These are phyloP conservation scores for Cottoperca gobio DNA, from an alignment of 2,797 vertebrate genomes.

Conservation along the genomic window DNA sequence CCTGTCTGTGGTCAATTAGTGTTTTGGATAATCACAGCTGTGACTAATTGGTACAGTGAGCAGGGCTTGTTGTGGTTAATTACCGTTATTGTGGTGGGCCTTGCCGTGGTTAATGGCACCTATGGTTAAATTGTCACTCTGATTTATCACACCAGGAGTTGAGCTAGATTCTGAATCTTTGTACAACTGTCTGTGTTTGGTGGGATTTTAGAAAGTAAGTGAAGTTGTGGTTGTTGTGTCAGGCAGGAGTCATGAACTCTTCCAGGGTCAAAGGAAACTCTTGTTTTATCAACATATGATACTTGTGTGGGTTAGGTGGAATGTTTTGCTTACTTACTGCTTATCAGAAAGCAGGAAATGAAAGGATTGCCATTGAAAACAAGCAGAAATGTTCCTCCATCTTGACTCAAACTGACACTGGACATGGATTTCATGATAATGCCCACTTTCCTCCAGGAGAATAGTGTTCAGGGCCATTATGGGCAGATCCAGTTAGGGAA, in stretches of 20 bases:
- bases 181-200: constrained; percentile 8
- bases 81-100: constrained; percentile 73
- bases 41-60: constrained; percentile 81
- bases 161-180: constrained; percentile 37
- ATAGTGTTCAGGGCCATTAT: constrained; percentile 53
- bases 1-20: constrained; percentile 79
- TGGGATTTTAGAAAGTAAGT: too few species aligned
- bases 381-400: constrained; percentile 62
- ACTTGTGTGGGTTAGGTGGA: constrained; percentile 77
- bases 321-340: constrained; percentile 80
- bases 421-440: constrained; percentile 69
- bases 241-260: constrained; percentile 64
- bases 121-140: constrained; percentile 80
- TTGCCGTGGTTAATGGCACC: constrained; percentile 76
- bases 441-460: constrained; percentile 60
- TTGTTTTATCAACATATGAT: constrained; percentile 81
- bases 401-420: constrained; percentile 58
- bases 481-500: constrained; percentile 71
- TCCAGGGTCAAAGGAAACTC: constrained; percentile 70
- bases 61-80: constrained; percentile 79
- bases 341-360: constrained; percentile 86
- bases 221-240: constrained; percentile 37
- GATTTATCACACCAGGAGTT: constrained; percentile 53
- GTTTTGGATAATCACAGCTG: constrained; percentile 83
- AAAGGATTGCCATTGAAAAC: constrained; percentile 84